These are phyloP conservation scores for Fratercula arctica DNA, from an alignment of 2,797 vertebrate species.

Conservation along the genomic window DNA sequence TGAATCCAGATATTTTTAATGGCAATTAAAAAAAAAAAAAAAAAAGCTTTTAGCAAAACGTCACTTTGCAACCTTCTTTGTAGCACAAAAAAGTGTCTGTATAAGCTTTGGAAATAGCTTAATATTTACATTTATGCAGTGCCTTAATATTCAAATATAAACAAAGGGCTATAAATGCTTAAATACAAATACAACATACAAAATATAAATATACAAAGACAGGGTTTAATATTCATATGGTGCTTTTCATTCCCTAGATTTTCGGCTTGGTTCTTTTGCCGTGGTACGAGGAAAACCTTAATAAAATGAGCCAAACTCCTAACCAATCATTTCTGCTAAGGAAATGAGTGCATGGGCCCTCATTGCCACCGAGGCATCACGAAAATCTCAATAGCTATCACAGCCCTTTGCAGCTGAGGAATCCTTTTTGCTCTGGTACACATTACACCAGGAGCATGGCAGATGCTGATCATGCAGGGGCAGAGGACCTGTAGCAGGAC, in stretches of 20 bases:
- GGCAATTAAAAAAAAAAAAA: neutral
- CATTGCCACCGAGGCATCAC: neutral
- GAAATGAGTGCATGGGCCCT: neutral
- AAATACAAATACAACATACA: neutral
- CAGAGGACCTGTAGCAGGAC: too few species aligned
- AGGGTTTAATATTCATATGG: neutral
- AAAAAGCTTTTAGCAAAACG: neutral
- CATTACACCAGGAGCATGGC: neutral
- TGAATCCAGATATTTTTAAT: neutral
- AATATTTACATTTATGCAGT: neutral
- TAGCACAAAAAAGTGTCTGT: neutral
- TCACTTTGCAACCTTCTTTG: neutral
- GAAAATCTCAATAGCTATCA: neutral
- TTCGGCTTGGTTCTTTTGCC: neutral
- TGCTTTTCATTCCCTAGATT: neutral
- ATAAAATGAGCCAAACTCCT: neutral
- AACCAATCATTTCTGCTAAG: neutral
- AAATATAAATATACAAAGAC: neutral
- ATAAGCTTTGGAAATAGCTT: neutral
- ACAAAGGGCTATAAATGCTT: neutral
- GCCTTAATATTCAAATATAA: neutral
- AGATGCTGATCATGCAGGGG: neutral
- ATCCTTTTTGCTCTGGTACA: neutral
- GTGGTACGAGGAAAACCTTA: neutral
- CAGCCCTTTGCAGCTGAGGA: neutral